These are phyloP conservation scores for Antheraea yamamai DNA, from an alignment of 2,888 invertebrate genomes.

Conservation along the genomic window DNA sequence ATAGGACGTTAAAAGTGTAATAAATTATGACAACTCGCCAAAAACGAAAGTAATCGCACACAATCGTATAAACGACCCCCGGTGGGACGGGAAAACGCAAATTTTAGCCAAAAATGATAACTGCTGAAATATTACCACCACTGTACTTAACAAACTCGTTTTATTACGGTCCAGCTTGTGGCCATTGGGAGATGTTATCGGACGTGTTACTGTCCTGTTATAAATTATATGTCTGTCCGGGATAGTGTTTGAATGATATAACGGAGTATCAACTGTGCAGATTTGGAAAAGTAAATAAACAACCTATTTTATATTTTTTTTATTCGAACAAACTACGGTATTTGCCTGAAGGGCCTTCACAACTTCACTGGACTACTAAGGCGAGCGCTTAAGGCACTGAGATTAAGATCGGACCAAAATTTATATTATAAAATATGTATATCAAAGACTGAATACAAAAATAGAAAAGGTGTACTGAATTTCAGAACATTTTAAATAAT, in stretches of 20 bases:
- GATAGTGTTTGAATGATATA: slow-evolving; percentile 1
- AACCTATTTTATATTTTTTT: not conserved
- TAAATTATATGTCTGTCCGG: slow-evolving; percentile 27
- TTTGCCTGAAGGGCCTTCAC: no score
- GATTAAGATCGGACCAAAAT: no score
- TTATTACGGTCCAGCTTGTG: slow-evolving; percentile 51
- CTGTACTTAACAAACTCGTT: slow-evolving; percentile 56
- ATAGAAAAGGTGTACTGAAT: no score
- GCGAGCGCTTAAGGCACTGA: no score
- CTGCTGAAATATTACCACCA: slow-evolving; percentile 54
- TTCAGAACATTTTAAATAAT: no score
- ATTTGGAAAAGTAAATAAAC: not conserved
- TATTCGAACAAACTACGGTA: not conserved
- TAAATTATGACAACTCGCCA: slow-evolving; percentile 1
- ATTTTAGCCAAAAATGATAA: slow-evolving; percentile 72
- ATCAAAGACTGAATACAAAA: no score
- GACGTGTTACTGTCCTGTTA: slow-evolving; percentile 38
- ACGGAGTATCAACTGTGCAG: not conserved
- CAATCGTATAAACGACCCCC: slow-evolving; percentile 65
- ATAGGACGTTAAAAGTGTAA: not conserved
- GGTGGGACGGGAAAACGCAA: slow-evolving; percentile 52
- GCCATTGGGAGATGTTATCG: slow-evolving; percentile 61
- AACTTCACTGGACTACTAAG: no score
- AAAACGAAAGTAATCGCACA: slow-evolving; percentile 45
- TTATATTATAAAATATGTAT: not conserved